Evolutionary conservation across 2,888 invertebrate genomes (phyloP).

Genomic region (Agonopterix subpropinquella): DNA sequence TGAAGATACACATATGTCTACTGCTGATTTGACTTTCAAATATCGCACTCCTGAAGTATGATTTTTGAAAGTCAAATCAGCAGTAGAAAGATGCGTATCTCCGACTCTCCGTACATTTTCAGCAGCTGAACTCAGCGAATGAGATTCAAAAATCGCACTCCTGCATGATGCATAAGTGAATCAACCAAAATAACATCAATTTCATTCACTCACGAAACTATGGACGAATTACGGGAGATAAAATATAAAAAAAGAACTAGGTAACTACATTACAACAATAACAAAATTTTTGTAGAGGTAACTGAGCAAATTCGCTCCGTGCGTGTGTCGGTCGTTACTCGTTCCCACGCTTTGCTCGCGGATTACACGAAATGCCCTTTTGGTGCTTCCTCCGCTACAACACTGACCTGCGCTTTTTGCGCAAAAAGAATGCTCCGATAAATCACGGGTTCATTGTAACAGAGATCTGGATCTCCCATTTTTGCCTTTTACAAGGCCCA

Average conservation of each 20-base stretch:
- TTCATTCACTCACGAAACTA: too few species aligned
- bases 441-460: conserved; percentile 66
- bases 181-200: too few species aligned
- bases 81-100: too few species aligned
- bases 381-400: conserved; percentile 68
- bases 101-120: too few species aligned
- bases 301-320: conserved; percentile 9
- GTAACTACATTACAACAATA: conserved; percentile 7
- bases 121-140: too few species aligned
- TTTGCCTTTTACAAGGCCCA: conserved; percentile 42
- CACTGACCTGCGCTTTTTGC: conserved; percentile 70
- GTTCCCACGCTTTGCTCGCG: conserved; percentile 64
- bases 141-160: too few species aligned
- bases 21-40: too few species aligned
- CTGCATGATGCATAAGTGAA: too few species aligned
- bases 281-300: neutral
- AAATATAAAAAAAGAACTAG: neutral
- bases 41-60: too few species aligned
- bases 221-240: too few species aligned
- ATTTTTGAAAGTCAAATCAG: too few species aligned
- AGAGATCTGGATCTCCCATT: conserved; percentile 46
- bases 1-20: too few species aligned
- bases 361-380: conserved; percentile 72
- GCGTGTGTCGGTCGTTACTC: conserved; percentile 12
- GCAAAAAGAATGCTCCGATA: conserved; percentile 66